Evolutionary conservation across 2,888 invertebrate species (phyloP), one percentile per base, ranked within the genome.

Genomic region (Crossocerus cetratus): DNA sequence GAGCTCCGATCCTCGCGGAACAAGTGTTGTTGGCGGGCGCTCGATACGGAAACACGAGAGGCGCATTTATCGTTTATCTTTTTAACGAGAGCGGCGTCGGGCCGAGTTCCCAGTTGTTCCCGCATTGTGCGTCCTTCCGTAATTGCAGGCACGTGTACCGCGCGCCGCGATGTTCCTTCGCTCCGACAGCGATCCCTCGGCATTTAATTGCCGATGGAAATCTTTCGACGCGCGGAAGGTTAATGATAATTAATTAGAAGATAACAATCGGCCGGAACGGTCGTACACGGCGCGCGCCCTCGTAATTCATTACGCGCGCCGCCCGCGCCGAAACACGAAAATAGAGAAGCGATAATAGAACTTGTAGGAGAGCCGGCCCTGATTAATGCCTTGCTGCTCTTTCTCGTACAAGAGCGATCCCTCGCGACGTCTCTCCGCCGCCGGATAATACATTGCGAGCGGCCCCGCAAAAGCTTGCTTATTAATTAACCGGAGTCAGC

Each of bases 191-290:
- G 11, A 3, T 54, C 20, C 54, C 20, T 21, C 21, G 5, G 54
- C 18, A 21, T 16, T 20, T 54, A 54, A 54, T 54, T 21, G 21
- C 11, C 54, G 54, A 54, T 54, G 54, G 54, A 54, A 18, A 54
- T 18, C 54, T 54, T 54, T 54, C 32, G 32, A n/a, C n/a, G 54
- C 54, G 54, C 32, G 21, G 20, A 54, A 18, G 54, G 16, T 54
- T 54, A 20, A 54, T 18, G 20, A 54, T 54, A 54, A 54, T 54
- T 54, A 54, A 54, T 54, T 54, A 20, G 54, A 5, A 18, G 54
- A 54, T 20, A 20, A 54, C 54, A 21, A 54, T 20, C 32, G 3
- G 54, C 16, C 18, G 54, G 18, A 55, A 18, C 21, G 20, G 13
- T 55, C 13, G 18, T 20, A 55, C 20, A 18, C 13, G 32, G 32